Evolutionary conservation across 2,888 invertebrate species (phyloP).

Genomic region (Volucella inanis): DNA sequence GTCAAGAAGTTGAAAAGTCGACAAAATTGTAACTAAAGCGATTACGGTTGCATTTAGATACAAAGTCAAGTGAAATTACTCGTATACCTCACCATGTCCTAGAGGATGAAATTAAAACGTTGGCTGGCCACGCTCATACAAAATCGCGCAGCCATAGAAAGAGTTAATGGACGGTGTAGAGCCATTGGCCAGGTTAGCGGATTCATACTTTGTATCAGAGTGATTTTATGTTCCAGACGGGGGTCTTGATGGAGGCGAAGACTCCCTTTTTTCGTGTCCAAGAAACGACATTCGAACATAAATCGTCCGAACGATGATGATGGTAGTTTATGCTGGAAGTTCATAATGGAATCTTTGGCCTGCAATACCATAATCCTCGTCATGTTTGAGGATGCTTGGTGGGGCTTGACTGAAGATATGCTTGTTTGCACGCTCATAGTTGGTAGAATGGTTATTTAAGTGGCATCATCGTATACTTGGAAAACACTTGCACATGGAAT

Average conservation of each 20-base stretch:
- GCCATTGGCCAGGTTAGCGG: constrained; percentile 38
- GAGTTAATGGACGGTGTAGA: constrained; percentile 34
- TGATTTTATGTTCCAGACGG: constrained; percentile 5
- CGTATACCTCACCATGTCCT: constrained; percentile 24
- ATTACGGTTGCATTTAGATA: constrained; percentile 57
- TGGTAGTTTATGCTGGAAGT: constrained; percentile 54
- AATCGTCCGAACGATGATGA: constrained; percentile 65
- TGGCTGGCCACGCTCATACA: constrained; percentile 44
- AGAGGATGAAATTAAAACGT: constrained; percentile 60
- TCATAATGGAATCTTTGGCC: constrained; percentile 53
- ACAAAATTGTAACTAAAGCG: constrained; percentile 31
- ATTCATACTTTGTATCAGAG: constrained; percentile 53
- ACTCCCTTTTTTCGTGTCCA: constrained; percentile 47
- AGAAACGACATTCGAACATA: constrained; percentile 67
- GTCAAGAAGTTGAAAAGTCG: not conserved
- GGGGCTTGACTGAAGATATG: constrained; percentile 28
- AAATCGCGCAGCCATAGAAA: not conserved
- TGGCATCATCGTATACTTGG: constrained; percentile 39
- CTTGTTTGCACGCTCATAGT: constrained; percentile 33
- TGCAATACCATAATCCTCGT: constrained; percentile 50
- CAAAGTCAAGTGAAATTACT: constrained; percentile 44
- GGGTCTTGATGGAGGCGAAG: not conserved
- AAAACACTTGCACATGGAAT: constrained; percentile 28
- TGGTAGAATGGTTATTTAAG: constrained; percentile 54
- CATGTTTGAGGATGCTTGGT: not conserved